These are phyloP conservation scores for Brienomyrus longianalis DNA, from an alignment of 2,113 vertebrate species.

Conservation along the genomic window DNA sequence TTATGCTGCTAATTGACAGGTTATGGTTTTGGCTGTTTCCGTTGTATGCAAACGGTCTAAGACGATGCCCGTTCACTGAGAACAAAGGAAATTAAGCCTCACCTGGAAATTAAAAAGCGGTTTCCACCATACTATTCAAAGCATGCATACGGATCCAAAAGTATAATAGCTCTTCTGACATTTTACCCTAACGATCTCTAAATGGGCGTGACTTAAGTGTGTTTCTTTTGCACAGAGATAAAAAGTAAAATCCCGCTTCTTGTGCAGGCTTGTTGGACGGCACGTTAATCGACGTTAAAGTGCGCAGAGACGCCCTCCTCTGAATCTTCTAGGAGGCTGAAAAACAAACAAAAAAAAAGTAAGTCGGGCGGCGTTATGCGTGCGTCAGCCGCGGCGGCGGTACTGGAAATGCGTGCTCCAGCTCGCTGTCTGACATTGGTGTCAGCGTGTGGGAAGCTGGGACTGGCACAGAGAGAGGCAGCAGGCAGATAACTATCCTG, in stretches of 20 bases:
- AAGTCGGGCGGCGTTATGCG: background rate
- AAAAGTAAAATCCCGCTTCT: background rate
- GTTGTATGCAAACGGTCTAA: background rate
- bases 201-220: background rate
- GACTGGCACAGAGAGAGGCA: conserved; percentile 51
- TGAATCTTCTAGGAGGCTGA: background rate
- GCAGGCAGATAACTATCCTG: conserved; percentile 40
- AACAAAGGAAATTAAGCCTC: background rate
- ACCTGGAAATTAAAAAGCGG: background rate
- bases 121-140: background rate
- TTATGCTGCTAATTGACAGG: conserved; percentile 6
- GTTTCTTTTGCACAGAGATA: background rate
- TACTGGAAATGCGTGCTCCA: conserved; percentile 41
- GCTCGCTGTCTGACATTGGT: conserved; percentile 44
- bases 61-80: background rate
- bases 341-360: conserved; percentile 4
- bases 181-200: background rate
- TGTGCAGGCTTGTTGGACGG: background rate
- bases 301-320: background rate
- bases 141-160: background rate
- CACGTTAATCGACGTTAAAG: background rate
- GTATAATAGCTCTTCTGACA: background rate
- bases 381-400: background rate
- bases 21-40: background rate
- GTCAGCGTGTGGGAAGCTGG: conserved; percentile 34